A percentile compares a stretch with the other conserved stretches of the same genome.
phyloP scores from a whole-genome alignment of 2,888 invertebrate species.

The Seira musarum region DNA sequence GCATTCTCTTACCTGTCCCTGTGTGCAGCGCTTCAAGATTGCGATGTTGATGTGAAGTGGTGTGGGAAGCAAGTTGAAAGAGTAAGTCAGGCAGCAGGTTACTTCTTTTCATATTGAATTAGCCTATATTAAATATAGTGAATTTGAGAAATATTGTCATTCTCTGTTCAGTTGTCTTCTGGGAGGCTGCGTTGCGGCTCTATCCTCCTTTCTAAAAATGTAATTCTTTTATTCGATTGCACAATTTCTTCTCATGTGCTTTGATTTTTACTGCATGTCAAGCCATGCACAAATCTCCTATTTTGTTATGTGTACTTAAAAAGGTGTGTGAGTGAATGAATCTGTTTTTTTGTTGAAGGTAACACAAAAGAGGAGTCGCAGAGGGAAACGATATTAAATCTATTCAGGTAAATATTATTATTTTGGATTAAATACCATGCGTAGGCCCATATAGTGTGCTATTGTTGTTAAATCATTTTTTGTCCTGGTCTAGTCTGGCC shows the following conservation, averaged over 20 bases:
- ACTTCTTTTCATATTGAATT: conserved; percentile 16
- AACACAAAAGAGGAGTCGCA: not conserved
- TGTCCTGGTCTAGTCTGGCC: not conserved
- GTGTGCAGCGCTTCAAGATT: not conserved
- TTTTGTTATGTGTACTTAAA: not conserved
- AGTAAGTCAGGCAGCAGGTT: conserved; percentile 33
- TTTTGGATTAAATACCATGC: not conserved
- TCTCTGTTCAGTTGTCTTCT: conserved; percentile 47
- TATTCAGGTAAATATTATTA: conserved; percentile 10
- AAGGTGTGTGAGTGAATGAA: conserved; percentile 3
- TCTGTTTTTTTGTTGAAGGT: conserved; percentile 2
- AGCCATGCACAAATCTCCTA: not conserved
- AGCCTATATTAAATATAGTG: conserved; percentile 29
- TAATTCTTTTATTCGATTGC: not conserved
- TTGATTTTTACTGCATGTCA: not conserved
- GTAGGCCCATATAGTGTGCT: not conserved
- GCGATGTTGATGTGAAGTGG: not conserved
- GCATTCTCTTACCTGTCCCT: not conserved
- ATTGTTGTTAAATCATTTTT: not conserved
- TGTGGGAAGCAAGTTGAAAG: conserved; percentile 1
- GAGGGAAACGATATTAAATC: not conserved
- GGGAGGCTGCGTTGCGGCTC: conserved; percentile 22
- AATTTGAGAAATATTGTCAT: conserved; percentile 41
- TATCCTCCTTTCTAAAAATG: conserved; percentile 5
- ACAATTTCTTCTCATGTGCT: not conserved